phyloP scores from a whole-genome alignment of 2,113 vertebrate genomes.

The Ranitomeya imitator region DNA sequence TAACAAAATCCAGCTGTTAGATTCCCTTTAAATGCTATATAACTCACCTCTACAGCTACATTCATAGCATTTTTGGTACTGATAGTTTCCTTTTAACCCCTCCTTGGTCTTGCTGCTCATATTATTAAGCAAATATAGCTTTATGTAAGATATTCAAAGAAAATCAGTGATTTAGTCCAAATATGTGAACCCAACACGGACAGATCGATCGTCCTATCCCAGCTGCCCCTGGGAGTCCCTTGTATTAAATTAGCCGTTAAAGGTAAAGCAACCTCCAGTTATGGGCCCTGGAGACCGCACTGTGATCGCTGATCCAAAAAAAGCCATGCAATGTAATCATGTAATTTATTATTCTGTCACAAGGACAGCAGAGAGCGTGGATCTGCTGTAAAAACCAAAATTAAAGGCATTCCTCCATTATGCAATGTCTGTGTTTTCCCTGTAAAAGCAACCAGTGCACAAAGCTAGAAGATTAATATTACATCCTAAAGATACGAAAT shows the following conservation, averaged over 20 bases:
- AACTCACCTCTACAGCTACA: too few relatives aligned
- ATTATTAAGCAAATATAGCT: not conserved
- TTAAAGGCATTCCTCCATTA: not conserved
- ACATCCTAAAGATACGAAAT: not conserved
- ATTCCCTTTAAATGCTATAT: too few relatives aligned
- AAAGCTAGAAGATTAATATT: not conserved
- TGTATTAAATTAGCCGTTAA: not conserved
- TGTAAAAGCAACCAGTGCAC: not conserved
- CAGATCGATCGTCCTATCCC: not conserved
- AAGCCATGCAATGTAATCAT: not conserved
- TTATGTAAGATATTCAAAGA: not conserved
- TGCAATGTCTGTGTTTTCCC: not conserved
- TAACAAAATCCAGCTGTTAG: too few relatives aligned
- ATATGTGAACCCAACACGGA: not conserved
- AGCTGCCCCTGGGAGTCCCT: not conserved
- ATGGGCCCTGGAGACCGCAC: not conserved
- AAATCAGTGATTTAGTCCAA: not conserved
- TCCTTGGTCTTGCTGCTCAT: not conserved
- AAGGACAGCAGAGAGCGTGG: not conserved
- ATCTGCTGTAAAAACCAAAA: not conserved
- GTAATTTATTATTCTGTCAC: constrained; percentile 7
- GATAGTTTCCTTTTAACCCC: too few relatives aligned
- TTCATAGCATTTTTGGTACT: too few relatives aligned
- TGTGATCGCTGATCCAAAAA: constrained; percentile 21
- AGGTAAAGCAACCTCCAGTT: not conserved